Evolutionary conservation across 2,113 vertebrate species (phyloP), one percentile per base, ranked within the genome.

Genomic region (Rhea americana): DNA sequence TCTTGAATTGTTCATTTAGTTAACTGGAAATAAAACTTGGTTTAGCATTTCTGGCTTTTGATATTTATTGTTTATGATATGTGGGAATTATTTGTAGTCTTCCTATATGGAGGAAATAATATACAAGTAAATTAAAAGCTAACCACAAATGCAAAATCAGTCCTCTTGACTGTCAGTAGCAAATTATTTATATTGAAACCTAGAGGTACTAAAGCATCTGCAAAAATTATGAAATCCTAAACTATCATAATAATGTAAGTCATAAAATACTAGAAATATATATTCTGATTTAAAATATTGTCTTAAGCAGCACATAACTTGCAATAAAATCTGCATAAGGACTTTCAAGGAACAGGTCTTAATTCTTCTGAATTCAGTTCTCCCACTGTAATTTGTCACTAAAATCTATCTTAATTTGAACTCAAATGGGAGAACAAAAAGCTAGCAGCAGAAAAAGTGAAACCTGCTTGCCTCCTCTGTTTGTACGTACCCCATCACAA

Each of bases 1-100:
- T 83, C 59, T 79, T 47, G n/a, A 89, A 84, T 30, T 77, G 25
- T 94, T 94, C 28, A 37, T 76, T 85, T 81, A n/a, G 88, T 70
- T 94, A 37, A 87, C 37, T 72, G 63, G 89, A 77, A 59, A 28
- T 58, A 76, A 62, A 28, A 30, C 2, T 37, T 39, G 28, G 71
- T 63, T 3, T 2, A 17, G 3, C 0, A 8, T 67, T 82, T 87
- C 24, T 70, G 14, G 4, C 62, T 81, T 18, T 19, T 90, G 55
- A 20, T 3, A n/a, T 21, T 20, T 32, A 8, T 1, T 53, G 2
- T 8, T 43, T 45, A 2, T 28, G 13, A 9, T 56, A 45, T 19
- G 48, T 35, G 24, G 32, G 6, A 71, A 26, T 90, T 63, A 65
- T 16, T 28, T 83, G 58, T 41, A 19, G 2, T 56, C 77, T 82